Percentiles rank a stretch among this genome's conserved stretches.
These are phyloP conservation scores for Aphaenogaster rudis DNA, from an alignment of 1,140 invertebrate species.

Conservation along the genomic window DNA sequence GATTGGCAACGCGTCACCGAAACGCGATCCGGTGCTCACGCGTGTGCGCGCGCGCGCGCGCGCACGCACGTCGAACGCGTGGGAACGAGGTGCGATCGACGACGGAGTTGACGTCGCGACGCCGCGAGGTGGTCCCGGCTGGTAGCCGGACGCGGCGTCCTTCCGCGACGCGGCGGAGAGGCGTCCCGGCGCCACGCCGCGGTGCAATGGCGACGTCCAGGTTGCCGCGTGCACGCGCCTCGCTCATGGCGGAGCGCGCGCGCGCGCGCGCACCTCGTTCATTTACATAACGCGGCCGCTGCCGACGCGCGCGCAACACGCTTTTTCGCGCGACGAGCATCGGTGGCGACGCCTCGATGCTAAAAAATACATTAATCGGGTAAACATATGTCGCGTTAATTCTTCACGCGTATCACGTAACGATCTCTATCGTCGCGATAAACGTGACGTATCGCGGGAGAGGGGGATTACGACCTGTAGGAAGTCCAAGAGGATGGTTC, in stretches of 20 bases:
- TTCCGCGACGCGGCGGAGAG: neutral
- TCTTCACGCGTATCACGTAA: conserved; percentile 7
- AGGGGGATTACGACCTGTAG: neutral
- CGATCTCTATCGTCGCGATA: neutral
- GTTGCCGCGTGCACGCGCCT: conserved; percentile 77
- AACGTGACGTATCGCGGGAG: neutral
- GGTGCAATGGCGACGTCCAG: conserved; percentile 81
- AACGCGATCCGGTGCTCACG: neutral
- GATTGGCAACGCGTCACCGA: neutral
- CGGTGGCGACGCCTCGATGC: conserved; percentile 37
- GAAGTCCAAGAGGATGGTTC: neutral
- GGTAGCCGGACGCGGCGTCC: neutral
- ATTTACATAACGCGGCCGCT: conserved; percentile 77
- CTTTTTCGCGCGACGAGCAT: conserved; percentile 28
- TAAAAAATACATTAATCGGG: conserved; percentile 47
- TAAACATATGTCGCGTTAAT: conserved; percentile 50
- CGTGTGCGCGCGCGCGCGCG: neutral
- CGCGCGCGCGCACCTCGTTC: conserved; percentile 55
- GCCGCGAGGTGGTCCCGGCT: neutral
- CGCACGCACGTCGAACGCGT: neutral
- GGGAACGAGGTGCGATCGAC: neutral
- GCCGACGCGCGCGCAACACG: conserved; percentile 24
- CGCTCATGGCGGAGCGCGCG: conserved; percentile 70
- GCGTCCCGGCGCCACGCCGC: conserved; percentile 70
- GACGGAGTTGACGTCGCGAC: neutral